Conservation (phyloP, 2,888 invertebrate genomes). For the Drosophila pseudotalamancana region DNA sequence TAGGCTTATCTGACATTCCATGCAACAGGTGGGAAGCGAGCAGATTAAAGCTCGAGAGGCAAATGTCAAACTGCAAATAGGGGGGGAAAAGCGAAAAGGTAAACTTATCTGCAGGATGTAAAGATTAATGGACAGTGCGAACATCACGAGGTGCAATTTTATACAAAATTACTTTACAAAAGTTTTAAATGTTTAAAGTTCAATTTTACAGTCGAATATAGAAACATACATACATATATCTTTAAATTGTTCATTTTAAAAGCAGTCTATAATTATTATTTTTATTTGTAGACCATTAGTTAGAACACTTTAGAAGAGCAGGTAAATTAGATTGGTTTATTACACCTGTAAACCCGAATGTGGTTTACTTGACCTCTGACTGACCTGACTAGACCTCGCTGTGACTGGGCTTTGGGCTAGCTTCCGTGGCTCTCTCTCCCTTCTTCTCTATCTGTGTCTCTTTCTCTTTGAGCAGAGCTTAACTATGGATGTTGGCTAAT, state of each 20-base stretch:
- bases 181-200: too few relatives aligned
- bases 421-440: not conserved
- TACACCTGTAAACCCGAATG: not conserved
- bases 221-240: too few relatives aligned
- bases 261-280: too few relatives aligned
- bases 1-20: slow-evolving; percentile 1
- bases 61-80: not conserved
- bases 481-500: slow-evolving; percentile 22
- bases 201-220: too few relatives aligned
- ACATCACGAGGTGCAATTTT: not conserved
- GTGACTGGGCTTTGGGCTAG: too few relatives aligned
- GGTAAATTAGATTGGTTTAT: too few relatives aligned
- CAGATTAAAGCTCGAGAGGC: not conserved
- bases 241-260: too few relatives aligned
- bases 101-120: not conserved
- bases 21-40: not conserved
- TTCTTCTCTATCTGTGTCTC: not conserved
- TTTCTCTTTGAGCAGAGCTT: not conserved
- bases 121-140: not conserved
- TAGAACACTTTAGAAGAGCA: too few relatives aligned
- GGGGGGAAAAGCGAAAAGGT: not conserved
- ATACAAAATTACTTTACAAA: too few relatives aligned
- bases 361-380: not conserved
- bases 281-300: too few relatives aligned
- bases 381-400: not conserved